phyloP scores from a whole-genome alignment of 2,797 vertebrate genomes.

The Acanthopagrus latus region DNA sequence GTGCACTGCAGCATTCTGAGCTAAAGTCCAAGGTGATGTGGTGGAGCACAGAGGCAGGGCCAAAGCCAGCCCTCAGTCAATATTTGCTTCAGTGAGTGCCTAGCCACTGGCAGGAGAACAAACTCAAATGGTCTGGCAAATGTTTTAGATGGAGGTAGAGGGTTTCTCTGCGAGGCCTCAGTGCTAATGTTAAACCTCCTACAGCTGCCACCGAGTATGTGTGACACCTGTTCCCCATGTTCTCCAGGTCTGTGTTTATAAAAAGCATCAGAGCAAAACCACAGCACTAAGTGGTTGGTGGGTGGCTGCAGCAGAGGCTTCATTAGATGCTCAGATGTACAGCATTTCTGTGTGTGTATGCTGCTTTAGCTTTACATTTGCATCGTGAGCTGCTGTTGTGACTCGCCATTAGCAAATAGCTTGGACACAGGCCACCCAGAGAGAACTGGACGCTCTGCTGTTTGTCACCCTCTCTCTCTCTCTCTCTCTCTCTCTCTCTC shows the following conservation, averaged over 20 bases:
- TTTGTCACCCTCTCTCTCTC: conserved; percentile 23
- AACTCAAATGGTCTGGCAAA: conserved; percentile 48
- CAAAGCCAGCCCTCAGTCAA: conserved; percentile 71
- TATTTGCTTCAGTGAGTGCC: conserved; percentile 76
- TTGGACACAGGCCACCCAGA: conserved; percentile 73
- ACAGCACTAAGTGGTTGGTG: conserved; percentile 63
- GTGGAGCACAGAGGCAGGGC: conserved; percentile 45
- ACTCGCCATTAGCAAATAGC: conserved; percentile 61
- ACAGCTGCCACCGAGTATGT: conserved; percentile 44
- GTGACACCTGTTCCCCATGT: conserved; percentile 67
- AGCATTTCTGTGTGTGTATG: background rate
- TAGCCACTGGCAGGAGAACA: conserved; percentile 64
- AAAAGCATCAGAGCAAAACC: conserved; percentile 67
- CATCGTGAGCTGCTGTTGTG: conserved; percentile 60
- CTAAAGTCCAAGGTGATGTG: conserved; percentile 57
- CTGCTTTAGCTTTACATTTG: conserved; percentile 23
- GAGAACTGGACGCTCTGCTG: conserved; percentile 59
- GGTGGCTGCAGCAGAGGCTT: conserved; percentile 56
- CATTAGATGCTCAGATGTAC: conserved; percentile 48
- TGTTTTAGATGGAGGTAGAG: conserved; percentile 34
- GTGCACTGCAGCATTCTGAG: conserved; percentile 30
- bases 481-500: conserved; percentile 48
- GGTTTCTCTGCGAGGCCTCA: conserved; percentile 30
- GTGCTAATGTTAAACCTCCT: conserved; percentile 27
- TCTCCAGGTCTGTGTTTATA: conserved; percentile 71